These are phyloP conservation scores for Acromyrmex echinatior DNA, from an alignment of 1,140 invertebrate species.

Conservation along the genomic window DNA sequence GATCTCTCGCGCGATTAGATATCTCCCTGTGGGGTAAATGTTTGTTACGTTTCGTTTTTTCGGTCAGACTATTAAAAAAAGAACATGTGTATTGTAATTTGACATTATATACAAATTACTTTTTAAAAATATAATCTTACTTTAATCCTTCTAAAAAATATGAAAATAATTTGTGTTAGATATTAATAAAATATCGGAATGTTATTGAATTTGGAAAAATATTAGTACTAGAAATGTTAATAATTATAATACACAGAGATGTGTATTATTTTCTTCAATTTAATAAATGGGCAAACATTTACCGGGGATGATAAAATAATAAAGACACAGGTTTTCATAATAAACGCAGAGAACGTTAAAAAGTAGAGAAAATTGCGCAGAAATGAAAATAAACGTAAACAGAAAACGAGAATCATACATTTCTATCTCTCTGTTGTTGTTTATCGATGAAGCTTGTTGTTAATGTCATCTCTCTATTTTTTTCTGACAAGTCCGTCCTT, in stretches of 20 bases:
- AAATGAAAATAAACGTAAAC: slow-evolving; percentile 54
- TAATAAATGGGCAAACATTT: slow-evolving; percentile 76
- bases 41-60: slow-evolving; percentile 71
- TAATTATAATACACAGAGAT: not conserved
- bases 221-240: not conserved
- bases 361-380: slow-evolving; percentile 43
- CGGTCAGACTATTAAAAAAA: not conserved
- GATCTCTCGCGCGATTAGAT: slow-evolving; percentile 58
- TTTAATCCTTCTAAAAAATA: not conserved
- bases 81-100: not conserved
- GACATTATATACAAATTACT: slow-evolving; percentile 10
- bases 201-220: slow-evolving; percentile 1
- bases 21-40: slow-evolving; percentile 70
- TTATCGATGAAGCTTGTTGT: slow-evolving; percentile 86
- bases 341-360: slow-evolving; percentile 22
- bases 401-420: slow-evolving; percentile 79
- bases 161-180: slow-evolving; percentile 16
- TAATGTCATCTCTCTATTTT: slow-evolving; percentile 87
- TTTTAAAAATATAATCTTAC: not conserved
- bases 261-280: slow-evolving; percentile 16
- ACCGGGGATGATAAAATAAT: slow-evolving; percentile 66
- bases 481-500: slow-evolving; percentile 87
- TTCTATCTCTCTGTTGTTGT: slow-evolving; percentile 84
- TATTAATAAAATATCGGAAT: not conserved
- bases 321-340: slow-evolving; percentile 51